phyloP scores from a whole-genome alignment of 2,113 vertebrate species.

The Syngnathus floridae region DNA sequence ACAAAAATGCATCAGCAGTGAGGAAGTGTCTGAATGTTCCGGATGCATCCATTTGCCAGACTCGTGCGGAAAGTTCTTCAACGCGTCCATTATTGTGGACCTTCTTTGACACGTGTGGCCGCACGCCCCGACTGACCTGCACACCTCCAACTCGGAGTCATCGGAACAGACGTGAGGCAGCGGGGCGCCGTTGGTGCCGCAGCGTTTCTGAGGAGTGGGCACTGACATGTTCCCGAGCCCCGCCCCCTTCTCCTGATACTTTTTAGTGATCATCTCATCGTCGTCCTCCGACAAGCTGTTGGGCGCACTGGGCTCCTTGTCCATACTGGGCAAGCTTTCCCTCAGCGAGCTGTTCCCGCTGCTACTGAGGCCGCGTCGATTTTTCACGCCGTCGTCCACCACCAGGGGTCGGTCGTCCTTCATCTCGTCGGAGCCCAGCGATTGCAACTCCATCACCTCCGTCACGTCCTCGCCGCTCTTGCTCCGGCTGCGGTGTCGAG shows the following conservation, averaged over 20 bases:
- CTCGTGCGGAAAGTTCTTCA: too few species aligned
- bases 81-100: background rate
- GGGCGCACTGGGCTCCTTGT: slow-evolving; percentile 13
- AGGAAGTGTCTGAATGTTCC: too few species aligned
- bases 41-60: too few species aligned
- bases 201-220: slow-evolving; percentile 33
- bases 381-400: slow-evolving; percentile 47
- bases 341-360: slow-evolving; percentile 1
- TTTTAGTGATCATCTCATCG: slow-evolving; percentile 52
- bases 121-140: slow-evolving; percentile 82
- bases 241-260: slow-evolving; percentile 66
- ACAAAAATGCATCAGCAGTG: background rate
- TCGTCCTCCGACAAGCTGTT: slow-evolving; percentile 54
- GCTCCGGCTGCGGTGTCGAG: slow-evolving; percentile 60
- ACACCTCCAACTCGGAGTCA: slow-evolving; percentile 79
- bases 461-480: slow-evolving; percentile 23
- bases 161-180: slow-evolving; percentile 42
- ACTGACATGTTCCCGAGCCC: slow-evolving; percentile 60
- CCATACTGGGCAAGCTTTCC: slow-evolving; percentile 22
- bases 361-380: slow-evolving; percentile 19
- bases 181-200: slow-evolving; percentile 31
- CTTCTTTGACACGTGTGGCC: background rate
- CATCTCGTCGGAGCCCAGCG: slow-evolving; percentile 59
- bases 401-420: slow-evolving; percentile 38
- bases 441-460: slow-evolving; percentile 65